These are phyloP conservation scores for Gobius niger DNA, from an alignment of 2,113 vertebrate genomes.

Conservation along the genomic window DNA sequence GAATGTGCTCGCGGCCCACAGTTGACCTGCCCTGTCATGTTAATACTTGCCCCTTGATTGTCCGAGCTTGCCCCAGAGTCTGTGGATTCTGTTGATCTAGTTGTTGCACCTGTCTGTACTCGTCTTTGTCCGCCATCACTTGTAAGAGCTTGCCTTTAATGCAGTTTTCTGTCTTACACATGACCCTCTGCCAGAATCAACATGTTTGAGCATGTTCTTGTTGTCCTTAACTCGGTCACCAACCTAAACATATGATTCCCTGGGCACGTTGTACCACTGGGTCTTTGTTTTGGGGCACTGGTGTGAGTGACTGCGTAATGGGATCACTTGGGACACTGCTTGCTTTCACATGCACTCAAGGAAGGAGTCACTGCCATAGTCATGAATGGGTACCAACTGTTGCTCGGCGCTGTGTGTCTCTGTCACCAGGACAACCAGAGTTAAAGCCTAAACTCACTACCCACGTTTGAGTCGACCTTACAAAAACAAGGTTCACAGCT, in stretches of 20 bases:
- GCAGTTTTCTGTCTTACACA: not conserved
- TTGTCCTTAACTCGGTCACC: constrained; percentile 9
- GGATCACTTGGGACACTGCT: constrained; percentile 54
- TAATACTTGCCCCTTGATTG: constrained; percentile 29
- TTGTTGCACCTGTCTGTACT: constrained; percentile 36
- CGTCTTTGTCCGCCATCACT: constrained; percentile 26
- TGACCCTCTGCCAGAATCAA: constrained; percentile 23
- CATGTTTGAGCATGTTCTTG: constrained; percentile 48
- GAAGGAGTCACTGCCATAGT: constrained; percentile 12
- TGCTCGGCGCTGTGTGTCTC: constrained; percentile 9
- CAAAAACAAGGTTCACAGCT: constrained; percentile 41
- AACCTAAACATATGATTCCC: constrained; percentile 20
- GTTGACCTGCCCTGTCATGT: constrained; percentile 35
- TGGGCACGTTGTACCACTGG: constrained; percentile 17
- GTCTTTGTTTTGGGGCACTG: constrained; percentile 19
- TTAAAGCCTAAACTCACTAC: not conserved
- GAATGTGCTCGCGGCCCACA: constrained; percentile 3
- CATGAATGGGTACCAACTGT: constrained; percentile 23
- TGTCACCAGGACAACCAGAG: constrained; percentile 32
- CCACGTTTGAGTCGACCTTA: not conserved
- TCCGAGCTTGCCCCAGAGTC: constrained; percentile 13
- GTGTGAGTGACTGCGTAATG: constrained; percentile 38
- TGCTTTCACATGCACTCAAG: constrained; percentile 8
- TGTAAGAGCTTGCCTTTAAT: constrained; percentile 9
- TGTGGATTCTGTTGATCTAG: not conserved